Percentiles rank a stretch among this genome's conserved stretches.
These are phyloP conservation scores for Orius laevigatus DNA, from an alignment of 1,140 invertebrate species.

Conservation along the genomic window DNA sequence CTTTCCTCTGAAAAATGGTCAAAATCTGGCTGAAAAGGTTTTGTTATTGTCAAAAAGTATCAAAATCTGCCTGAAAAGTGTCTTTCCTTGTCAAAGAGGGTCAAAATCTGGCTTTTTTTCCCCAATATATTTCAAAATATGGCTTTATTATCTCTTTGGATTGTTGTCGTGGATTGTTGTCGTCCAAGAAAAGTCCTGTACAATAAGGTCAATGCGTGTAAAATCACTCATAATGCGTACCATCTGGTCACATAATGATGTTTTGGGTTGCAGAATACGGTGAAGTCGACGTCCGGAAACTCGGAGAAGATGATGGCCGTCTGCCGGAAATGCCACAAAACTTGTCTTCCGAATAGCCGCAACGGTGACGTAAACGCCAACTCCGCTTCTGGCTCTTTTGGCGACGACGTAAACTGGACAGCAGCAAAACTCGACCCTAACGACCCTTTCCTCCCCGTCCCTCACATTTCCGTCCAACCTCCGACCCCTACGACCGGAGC, in stretches of 20 bases:
- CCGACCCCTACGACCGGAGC: constrained; percentile 44
- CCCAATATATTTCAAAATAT: too few relatives aligned
- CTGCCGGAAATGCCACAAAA: constrained; percentile 54
- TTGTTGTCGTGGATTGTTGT: too few relatives aligned
- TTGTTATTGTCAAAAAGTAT: too few relatives aligned
- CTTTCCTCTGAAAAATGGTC: too few relatives aligned
- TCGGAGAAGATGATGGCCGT: constrained; percentile 32
- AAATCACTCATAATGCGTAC: too few relatives aligned
- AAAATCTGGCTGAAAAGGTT: too few relatives aligned
- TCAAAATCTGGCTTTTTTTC: too few relatives aligned
- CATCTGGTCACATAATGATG: not conserved
- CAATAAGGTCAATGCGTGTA: not conserved
- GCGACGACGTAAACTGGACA: constrained; percentile 6
- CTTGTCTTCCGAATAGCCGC: constrained; percentile 38
- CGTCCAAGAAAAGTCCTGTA: not conserved
- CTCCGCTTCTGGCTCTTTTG: not conserved
- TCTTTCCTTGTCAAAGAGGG: too few relatives aligned
- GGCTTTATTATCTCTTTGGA: too few relatives aligned
- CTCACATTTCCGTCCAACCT: constrained; percentile 54
- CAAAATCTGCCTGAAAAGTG: too few relatives aligned
- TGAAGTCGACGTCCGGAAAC: constrained; percentile 18
- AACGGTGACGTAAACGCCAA: constrained; percentile 16
- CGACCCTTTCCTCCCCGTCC: constrained; percentile 33
- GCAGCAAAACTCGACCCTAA: constrained; percentile 17
- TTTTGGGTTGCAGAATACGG: constrained; percentile 19